Base-by-base conservation (phyloP, 2,113 vertebrate genomes). In the Bujurquina vittata region DNA sequence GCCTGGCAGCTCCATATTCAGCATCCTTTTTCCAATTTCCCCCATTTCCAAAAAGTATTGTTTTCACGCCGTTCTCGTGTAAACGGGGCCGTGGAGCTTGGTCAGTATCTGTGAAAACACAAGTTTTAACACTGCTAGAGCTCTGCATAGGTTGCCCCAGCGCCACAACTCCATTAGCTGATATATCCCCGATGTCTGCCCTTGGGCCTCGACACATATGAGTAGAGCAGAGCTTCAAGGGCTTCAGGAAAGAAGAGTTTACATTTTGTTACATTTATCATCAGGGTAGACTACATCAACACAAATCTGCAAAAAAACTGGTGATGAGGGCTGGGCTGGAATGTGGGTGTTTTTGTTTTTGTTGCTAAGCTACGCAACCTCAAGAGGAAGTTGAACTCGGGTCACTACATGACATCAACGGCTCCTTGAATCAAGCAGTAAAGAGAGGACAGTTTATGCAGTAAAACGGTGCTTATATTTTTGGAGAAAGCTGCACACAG, bases 381-480 rank as follows among this genome's bases (percentile, higher is more conserved):
- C 4, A 17, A 22, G 80, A 80, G 89, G 90, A 92, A 84, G 88
- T 89, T 75, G 11, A 80, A 33, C 54, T 33, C 57, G 37, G 58
- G 65, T 81, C 67, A 33, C 7, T 3, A 3, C 3, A 22, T 84
- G 65, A 83, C 85, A 62, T 88, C 89, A 85, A 23, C 49, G 1
- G 49, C 20, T 60, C 73, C 3, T 63, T 75, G 77, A 85, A 37
- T 84, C 75, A 77, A 17, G 14, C 31, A 61, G 52, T 54, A 15
- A 20, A 61, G 12, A 56, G 49, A 20, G 37, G 69, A 76, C 33
- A 5, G 17, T 57, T 40, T 80, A 40, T 73, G 33, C 67, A 4
- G 31, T 26, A 17, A 77, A 60, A 37, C 55, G 5, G 1, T n/a
- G 75, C 83, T 75, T 23, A 2, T 62, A 11, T 58, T 77, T 85